Evolutionary conservation across 1,140 invertebrate genomes (phyloP).

Genomic region (Cotesia chilonis): DNA sequence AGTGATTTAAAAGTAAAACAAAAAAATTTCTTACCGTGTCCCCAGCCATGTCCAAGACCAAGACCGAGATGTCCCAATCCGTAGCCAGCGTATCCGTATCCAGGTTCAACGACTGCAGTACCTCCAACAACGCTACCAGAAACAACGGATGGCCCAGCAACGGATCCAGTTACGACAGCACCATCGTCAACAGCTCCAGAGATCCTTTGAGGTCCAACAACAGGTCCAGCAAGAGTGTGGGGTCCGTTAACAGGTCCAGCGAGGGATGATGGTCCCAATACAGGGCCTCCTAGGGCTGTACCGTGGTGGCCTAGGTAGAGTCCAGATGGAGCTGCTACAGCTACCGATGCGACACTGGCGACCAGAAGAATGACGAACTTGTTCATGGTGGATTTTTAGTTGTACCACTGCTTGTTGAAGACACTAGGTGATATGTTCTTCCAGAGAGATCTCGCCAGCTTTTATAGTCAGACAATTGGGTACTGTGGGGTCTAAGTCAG

Average conservation of each 20-base stretch:
- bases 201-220: constrained; percentile 55
- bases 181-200: constrained; percentile 62
- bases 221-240: constrained; percentile 53
- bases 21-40: not conserved
- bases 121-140: constrained; percentile 56
- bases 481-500: constrained; percentile 25
- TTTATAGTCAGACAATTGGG: constrained; percentile 54
- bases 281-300: constrained; percentile 50
- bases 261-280: constrained; percentile 51
- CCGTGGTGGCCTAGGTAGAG: constrained; percentile 47
- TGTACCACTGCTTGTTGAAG: constrained; percentile 32
- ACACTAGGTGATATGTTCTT: constrained; percentile 51
- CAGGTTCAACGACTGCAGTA: constrained; percentile 46
- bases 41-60: constrained; percentile 23
- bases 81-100: constrained; percentile 9
- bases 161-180: constrained; percentile 59
- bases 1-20: not conserved
- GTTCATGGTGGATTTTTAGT: constrained; percentile 48
- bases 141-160: constrained; percentile 59
- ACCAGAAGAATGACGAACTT: constrained; percentile 49
- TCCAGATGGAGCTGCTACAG: constrained; percentile 56
- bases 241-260: constrained; percentile 53
- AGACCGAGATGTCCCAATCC: not conserved
- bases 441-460: constrained; percentile 44
- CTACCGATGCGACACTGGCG: constrained; percentile 48